Conservation (phyloP, 2,113 vertebrate species). For the Oplegnathus fasciatus region DNA sequence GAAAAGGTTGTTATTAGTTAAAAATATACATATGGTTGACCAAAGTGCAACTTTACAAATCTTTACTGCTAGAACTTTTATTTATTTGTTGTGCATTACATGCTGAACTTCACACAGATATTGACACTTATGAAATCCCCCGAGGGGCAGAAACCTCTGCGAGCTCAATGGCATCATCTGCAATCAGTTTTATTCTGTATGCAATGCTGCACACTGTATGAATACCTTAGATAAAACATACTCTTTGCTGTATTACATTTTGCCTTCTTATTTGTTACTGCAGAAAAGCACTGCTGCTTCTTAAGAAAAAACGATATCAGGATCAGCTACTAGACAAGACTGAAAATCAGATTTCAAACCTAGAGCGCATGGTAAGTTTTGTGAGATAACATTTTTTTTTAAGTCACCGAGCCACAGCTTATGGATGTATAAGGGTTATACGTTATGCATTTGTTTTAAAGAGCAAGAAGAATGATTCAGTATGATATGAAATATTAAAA, state of each 20-base stretch:
- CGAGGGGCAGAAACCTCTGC: background rate
- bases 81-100: background rate
- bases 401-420: background rate
- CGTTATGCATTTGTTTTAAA: background rate
- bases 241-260: background rate
- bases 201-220: background rate
- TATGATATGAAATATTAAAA: background rate
- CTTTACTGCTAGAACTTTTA: background rate
- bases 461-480: background rate
- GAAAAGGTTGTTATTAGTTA: background rate
- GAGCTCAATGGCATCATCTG: background rate
- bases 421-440: background rate
- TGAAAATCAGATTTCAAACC: constrained; percentile 93
- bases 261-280: constrained; percentile 5
- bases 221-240: background rate
- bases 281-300: constrained; percentile 92
- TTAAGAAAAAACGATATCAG: constrained; percentile 95
- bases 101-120: background rate
- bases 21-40: background rate
- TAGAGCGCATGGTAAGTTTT: constrained; percentile 91
- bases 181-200: background rate
- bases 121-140: background rate
- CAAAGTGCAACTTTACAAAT: background rate
- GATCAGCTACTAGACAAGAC: constrained; percentile 93
- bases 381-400: background rate